phyloP scores from a whole-genome alignment of 2,113 vertebrate species.

The Eurypyga helias region DNA sequence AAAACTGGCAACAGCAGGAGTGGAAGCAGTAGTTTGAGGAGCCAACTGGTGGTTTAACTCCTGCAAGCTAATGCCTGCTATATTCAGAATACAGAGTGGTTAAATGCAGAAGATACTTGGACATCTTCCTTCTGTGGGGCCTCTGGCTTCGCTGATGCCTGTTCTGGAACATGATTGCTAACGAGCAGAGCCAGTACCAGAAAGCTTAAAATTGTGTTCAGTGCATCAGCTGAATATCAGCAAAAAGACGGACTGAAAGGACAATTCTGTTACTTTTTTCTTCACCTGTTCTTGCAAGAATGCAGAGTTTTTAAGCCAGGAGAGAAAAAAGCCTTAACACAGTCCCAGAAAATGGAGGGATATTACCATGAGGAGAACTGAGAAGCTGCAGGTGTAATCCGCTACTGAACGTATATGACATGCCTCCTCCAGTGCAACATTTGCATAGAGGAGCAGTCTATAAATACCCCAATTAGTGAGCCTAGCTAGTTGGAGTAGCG shows the following conservation, averaged over 20 bases:
- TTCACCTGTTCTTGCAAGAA: not conserved
- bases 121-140: not conserved
- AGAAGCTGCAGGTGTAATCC: not conserved
- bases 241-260: not conserved
- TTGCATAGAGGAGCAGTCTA: not conserved
- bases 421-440: not conserved
- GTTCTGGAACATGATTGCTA: not conserved
- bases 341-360: not conserved
- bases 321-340: not conserved
- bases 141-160: not conserved
- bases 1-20: not conserved
- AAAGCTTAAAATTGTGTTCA: not conserved
- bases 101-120: not conserved
- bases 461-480: not conserved
- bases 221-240: not conserved
- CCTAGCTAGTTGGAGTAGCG: not conserved
- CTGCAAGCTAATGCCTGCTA: not conserved
- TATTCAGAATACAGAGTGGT: not conserved
- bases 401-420: fast-evolving
- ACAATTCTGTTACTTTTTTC: not conserved
- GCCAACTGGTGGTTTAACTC: not conserved
- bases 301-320: not conserved
- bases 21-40: not conserved
- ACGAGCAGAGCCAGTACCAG: fast-evolving
- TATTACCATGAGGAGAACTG: not conserved